Percentiles rank a stretch among this genome's conserved stretches.
Conservation (phyloP, 2,797 vertebrate genomes). For the Bovichtus diacanthus region DNA sequence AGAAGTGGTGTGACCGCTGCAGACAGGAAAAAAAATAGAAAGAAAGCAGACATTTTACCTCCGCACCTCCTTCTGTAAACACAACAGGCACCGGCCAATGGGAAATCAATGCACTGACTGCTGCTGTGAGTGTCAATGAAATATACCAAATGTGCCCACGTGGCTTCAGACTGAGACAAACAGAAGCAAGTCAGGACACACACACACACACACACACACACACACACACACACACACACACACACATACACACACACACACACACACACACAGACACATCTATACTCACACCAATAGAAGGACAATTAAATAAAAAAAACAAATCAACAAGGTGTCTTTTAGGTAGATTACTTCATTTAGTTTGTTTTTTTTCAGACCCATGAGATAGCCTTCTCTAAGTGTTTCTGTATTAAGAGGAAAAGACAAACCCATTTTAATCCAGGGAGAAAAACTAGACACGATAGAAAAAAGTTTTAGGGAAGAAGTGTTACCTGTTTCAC, state of each 20-base stretch:
- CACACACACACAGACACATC: slow-evolving; percentile 17
- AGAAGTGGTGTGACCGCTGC: slow-evolving; percentile 12
- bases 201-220: slow-evolving; percentile 8
- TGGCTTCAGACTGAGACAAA: slow-evolving; percentile 61
- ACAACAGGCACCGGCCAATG: slow-evolving; percentile 73
- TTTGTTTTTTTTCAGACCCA: slow-evolving; percentile 39
- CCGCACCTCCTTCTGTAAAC: slow-evolving; percentile 72
- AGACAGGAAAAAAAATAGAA: background rate
- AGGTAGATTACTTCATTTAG: slow-evolving; percentile 53
- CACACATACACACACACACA: slow-evolving; percentile 18
- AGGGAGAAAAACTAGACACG: slow-evolving; percentile 11
- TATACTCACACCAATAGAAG: background rate
- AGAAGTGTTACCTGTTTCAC: slow-evolving; percentile 36
- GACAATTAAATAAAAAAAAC: slow-evolving; percentile 56
- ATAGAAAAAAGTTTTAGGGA: slow-evolving; percentile 32
- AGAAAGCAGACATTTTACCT: slow-evolving; percentile 54
- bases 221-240: slow-evolving; percentile 20
- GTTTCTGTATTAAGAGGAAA: slow-evolving; percentile 42
- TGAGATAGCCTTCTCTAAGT: slow-evolving; percentile 43
- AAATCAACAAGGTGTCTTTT: slow-evolving; percentile 62
- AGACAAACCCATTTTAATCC: slow-evolving; percentile 34
- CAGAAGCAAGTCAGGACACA: slow-evolving; percentile 51
- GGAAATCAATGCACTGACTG: slow-evolving; percentile 81
- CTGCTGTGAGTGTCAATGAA: slow-evolving; percentile 73
- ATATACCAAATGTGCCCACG: slow-evolving; percentile 65